Conservation (phyloP, 2,113 vertebrate species). For the Paralichthys olivaceus region DNA sequence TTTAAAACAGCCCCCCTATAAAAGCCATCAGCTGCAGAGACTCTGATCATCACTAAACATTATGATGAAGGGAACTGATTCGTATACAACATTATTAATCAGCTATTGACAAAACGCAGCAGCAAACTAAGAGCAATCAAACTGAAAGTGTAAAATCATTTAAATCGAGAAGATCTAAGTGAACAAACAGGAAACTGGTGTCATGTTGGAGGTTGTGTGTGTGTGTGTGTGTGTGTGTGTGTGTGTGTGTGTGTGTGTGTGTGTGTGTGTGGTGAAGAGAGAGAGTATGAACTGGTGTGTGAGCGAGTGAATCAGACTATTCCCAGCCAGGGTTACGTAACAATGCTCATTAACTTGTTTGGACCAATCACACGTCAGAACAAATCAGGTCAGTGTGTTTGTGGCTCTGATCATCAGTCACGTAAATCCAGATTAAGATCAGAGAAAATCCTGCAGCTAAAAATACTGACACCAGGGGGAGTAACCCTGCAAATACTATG, state of each 20-base stretch:
- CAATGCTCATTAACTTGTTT: neutral
- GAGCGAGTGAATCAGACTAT: constrained; percentile 8
- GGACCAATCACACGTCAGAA: constrained; percentile 9
- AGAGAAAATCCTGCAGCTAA: constrained; percentile 44
- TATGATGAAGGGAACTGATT: too few species aligned
- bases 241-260: neutral
- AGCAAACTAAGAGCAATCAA: too few species aligned
- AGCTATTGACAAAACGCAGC: too few species aligned
- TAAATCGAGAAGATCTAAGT: too few species aligned
- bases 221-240: neutral
- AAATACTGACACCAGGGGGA: constrained; percentile 28
- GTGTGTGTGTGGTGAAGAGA: neutral
- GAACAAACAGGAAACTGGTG: too few species aligned
- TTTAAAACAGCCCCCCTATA: too few species aligned
- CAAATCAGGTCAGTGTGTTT: constrained; percentile 15
- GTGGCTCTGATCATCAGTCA: neutral
- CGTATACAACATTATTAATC: too few species aligned
- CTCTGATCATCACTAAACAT: too few species aligned
- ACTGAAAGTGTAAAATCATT: too few species aligned
- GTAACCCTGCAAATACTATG: neutral
- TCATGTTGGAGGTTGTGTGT: too few species aligned
- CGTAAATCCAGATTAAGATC: constrained; percentile 13
- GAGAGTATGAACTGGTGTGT: neutral
- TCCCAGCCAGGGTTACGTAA: constrained; percentile 3
- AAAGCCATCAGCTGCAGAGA: too few species aligned